Conservation (phyloP, 1,140 invertebrate genomes). For the Bombyx mandarina region DNA sequence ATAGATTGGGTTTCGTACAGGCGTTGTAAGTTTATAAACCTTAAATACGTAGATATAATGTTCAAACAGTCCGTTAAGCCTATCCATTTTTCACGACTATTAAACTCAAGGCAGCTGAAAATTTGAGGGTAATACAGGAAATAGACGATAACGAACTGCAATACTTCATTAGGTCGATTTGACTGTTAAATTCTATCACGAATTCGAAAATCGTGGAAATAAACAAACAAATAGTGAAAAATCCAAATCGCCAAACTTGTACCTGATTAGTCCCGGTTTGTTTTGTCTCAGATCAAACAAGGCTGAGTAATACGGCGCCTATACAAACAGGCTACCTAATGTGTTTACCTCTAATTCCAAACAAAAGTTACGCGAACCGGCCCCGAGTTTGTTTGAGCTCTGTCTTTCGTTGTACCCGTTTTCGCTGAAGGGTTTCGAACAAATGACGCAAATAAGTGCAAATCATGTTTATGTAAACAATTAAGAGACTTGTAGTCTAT, state of each 20-base stretch:
- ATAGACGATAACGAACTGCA: no score
- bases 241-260: constrained; percentile 44
- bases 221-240: constrained; percentile 28
- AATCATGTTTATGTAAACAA: neutral
- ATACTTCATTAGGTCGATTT: no score
- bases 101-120: no score
- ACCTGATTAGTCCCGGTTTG: constrained; percentile 49
- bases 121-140: no score
- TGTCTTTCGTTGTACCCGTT: constrained; percentile 23
- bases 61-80: no score
- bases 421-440: constrained; percentile 17
- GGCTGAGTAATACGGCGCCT: constrained; percentile 40
- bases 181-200: no score
- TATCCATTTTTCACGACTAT: no score
- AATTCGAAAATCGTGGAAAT: no score
- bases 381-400: constrained; percentile 20
- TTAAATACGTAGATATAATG: no score
- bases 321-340: constrained; percentile 61
- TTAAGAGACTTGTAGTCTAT: no score
- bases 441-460: constrained; percentile 5
- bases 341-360: constrained; percentile 62
- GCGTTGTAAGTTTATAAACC: no score
- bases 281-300: constrained; percentile 61
- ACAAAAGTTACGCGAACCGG: constrained; percentile 52
- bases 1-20: no score